Evolutionary conservation across 2,797 vertebrate genomes (phyloP).

Genomic region (Leptodactylus fallax): DNA sequence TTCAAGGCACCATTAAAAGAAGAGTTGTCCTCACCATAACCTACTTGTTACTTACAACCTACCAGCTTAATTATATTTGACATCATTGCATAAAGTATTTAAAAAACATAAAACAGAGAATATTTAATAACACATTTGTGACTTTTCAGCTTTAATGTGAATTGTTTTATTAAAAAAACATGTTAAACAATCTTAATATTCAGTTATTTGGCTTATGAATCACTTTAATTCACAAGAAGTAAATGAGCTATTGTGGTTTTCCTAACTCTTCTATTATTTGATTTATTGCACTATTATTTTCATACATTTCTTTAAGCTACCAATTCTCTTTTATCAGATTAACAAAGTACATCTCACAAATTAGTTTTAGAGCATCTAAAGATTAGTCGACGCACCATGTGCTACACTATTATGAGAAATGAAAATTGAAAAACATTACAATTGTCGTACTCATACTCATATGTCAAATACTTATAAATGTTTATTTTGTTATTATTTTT

Average conservation of each 20-base stretch:
- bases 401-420: background rate
- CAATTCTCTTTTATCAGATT: slow-evolving; percentile 32
- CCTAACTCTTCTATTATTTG: slow-evolving; percentile 19
- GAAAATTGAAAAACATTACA: background rate
- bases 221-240: slow-evolving; percentile 18
- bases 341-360: background rate
- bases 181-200: background rate
- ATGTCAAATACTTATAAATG: background rate
- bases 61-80: background rate
- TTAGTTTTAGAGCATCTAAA: background rate
- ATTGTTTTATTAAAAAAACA: background rate
- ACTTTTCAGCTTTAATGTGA: background rate
- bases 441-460: background rate
- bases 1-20: too few relatives aligned
- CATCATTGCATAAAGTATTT: background rate
- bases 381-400: background rate
- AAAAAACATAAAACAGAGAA: background rate
- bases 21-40: too few relatives aligned
- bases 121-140: background rate
- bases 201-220: slow-evolving; percentile 8
- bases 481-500: background rate
- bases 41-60: too few relatives aligned
- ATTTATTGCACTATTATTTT: slow-evolving; percentile 39
- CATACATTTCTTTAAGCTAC: slow-evolving; percentile 20
- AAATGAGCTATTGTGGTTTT: slow-evolving; percentile 5